Evolutionary conservation across 2,113 vertebrate species (phyloP).

Genomic region (Nothobranchius kuhntae): DNA sequence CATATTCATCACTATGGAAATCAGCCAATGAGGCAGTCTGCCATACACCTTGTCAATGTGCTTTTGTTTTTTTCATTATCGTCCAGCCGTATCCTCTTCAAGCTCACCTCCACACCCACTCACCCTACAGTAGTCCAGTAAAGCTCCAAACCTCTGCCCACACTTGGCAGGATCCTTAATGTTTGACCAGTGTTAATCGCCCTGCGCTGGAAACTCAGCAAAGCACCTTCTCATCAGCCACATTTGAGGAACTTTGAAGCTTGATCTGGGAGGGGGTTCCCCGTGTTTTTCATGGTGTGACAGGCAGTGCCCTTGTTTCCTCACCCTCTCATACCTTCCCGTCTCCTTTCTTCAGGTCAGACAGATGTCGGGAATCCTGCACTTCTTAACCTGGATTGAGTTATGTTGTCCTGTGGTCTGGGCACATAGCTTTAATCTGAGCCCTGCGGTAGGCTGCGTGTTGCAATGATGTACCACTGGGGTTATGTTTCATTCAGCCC

Average conservation of each 20-base stretch:
- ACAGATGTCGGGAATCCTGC: slow-evolving; percentile 69
- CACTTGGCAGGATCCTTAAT: slow-evolving; percentile 24
- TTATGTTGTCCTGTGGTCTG: slow-evolving; percentile 52
- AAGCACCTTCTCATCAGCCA: slow-evolving; percentile 45
- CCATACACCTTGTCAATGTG: no score
- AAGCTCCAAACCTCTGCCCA: slow-evolving; percentile 10
- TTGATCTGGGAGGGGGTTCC: slow-evolving; percentile 69
- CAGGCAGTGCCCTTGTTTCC: slow-evolving; percentile 47
- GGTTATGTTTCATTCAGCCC: slow-evolving; percentile 75
- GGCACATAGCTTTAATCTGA: slow-evolving; percentile 42
- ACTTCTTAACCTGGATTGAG: slow-evolving; percentile 61
- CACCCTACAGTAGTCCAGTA: slow-evolving; percentile 8
- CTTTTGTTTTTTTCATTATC: no score
- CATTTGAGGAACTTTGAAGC: slow-evolving; percentile 71
- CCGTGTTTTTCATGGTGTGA: slow-evolving; percentile 62
- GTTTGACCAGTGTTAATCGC: slow-evolving; percentile 37
- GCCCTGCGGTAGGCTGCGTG: slow-evolving; percentile 57
- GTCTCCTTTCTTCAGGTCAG: slow-evolving; percentile 31
- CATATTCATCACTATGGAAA: no score
- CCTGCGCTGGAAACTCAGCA: slow-evolving; percentile 37
- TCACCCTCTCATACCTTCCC: slow-evolving; percentile 4
- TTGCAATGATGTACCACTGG: slow-evolving; percentile 32
- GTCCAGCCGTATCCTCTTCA: neutral
- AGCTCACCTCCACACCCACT: neutral
- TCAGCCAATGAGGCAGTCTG: no score